Evolutionary conservation across 1,140 invertebrate genomes (phyloP).

Genomic region (Triops cancriformis): DNA sequence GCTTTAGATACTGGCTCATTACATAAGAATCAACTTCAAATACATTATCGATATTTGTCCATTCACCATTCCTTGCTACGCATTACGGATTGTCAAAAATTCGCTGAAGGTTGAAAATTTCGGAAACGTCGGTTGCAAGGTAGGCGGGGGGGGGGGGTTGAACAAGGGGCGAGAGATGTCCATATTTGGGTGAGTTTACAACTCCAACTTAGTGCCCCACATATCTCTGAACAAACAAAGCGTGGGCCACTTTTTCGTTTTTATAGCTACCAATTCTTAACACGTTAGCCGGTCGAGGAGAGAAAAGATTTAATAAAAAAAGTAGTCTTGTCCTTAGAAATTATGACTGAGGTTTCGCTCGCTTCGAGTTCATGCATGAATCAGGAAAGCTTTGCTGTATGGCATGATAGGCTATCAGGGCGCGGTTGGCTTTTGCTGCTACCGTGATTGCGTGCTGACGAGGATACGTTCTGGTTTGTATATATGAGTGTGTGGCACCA

Average conservation of each 20-base stretch:
- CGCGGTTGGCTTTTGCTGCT: conserved; percentile 11
- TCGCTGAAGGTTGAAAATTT: too few relatives aligned
- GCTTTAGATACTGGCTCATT: too few relatives aligned
- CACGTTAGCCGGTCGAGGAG: neutral
- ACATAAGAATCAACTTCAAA: too few relatives aligned
- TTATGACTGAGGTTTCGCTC: neutral
- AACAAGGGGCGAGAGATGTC: too few relatives aligned
- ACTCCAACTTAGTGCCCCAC: neutral
- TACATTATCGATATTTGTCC: too few relatives aligned
- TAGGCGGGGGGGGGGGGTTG: too few relatives aligned
- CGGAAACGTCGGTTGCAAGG: too few relatives aligned
- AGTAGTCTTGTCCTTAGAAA: neutral
- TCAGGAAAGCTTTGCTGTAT: neutral
- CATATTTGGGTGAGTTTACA: too few relatives aligned
- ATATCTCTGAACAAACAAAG: neutral
- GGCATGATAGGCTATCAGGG: conserved; percentile 12
- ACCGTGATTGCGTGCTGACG: conserved; percentile 12
- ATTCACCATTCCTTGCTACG: too few relatives aligned
- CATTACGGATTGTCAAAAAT: too few relatives aligned
- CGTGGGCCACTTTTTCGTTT: neutral
- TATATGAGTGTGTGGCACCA: neutral
- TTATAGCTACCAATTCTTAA: neutral
- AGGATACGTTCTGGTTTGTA: neutral
- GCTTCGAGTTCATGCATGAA: neutral
- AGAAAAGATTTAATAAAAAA: neutral